Base-by-base conservation (phyloP, 2,113 vertebrate genomes). In the Athene cunicularia region DNA sequence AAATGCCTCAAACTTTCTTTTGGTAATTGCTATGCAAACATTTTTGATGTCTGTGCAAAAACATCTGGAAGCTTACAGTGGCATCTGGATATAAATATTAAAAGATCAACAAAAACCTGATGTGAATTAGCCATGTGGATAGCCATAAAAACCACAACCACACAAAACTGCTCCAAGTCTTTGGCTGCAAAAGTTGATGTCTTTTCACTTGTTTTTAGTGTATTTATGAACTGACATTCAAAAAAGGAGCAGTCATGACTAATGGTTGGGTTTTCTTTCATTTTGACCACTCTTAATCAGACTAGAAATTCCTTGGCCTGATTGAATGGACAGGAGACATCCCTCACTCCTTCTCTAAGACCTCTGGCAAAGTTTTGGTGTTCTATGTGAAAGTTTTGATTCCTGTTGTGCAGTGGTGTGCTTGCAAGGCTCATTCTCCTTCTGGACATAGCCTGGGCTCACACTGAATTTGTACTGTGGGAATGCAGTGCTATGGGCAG, bases 51-150 rank as follows among this genome's bases (percentile, higher is more conserved):
- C 80, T 95, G 30, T 91, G 66, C 14, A 89, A 89, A 94, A 96
- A 91, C 96, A 96, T 95, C 95, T 97, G 91, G 92, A 94, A 80
- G n/a, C 56, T 95, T 93, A 68, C 35, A 86, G 47, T 72, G 35
- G 49, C 92, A 97, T 96, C 96, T 96, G 95, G 93, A 63, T 35
- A 85, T 96, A 95, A 96, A 96, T 97, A 97, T 95, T 96, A 86
- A 97, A 96, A 95, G 52, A 94, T 83, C 70, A 70, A 94, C 84
- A 90, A 58, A 94, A 95, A 27, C 66, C 76, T 64, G 66, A 94
- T 39, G 63, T 81, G 89, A 94, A 87, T 95, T 91, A 93, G 26
- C 58, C 53, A 37, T 87, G 88, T 91, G 73, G 45, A 21, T 91
- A 95, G 24, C 76, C 83, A 73, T 94, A 81, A 97, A 97, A 97